Evolutionary conservation across 2,888 invertebrate genomes (phyloP), one percentile per base, ranked within the genome.

Genomic region (Perdita meconis): DNA sequence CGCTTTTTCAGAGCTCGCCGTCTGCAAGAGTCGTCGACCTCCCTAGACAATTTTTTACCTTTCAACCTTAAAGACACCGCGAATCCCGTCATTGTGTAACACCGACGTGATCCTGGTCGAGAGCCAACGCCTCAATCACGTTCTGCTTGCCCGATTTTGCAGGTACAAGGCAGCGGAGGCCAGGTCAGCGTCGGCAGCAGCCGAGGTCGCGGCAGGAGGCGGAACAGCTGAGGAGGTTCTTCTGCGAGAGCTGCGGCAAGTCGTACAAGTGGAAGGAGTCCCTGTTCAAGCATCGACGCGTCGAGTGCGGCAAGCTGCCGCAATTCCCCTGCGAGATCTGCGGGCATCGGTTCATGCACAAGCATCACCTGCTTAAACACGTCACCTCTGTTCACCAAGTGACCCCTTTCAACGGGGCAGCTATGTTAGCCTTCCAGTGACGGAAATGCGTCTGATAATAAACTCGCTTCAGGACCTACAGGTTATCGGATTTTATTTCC

Each of bases 331-430:
- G 93, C 78, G 83, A 88, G 4, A 68, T 89, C 38, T 93, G 93
- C 78, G 89, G 87, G 26, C 88, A 92, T 70, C 89, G 89, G 51
- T 93, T 93, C 81, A 93, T 93, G 89, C 93, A 93, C 80, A 94
- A 93, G 73, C 94, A 93, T 84, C 93, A 94, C 86, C 86, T 94
- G 3, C 8, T 78, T 12, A 89, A 88, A 57, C 90, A 90, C 53
- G 69, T 88, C 6, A 61, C 66, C n/a, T 57, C 87, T 2, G 82
- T 89, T 22, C 90, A 90, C 60, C 74, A 36, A 13, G n/a, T 57
- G 63, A 12, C 22, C 10, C 34, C 22, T 1, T 1, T 38, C n/a
- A 69, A 61, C 26, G 61, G 56, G 0, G 19, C 53, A 34, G 22
- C 47, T 26, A 38, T 34, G 40, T 16, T 59, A 13, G 12, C 71